phyloP scores from a whole-genome alignment of 1,140 invertebrate genomes.

The Tachypleus tridentatus region DNA sequence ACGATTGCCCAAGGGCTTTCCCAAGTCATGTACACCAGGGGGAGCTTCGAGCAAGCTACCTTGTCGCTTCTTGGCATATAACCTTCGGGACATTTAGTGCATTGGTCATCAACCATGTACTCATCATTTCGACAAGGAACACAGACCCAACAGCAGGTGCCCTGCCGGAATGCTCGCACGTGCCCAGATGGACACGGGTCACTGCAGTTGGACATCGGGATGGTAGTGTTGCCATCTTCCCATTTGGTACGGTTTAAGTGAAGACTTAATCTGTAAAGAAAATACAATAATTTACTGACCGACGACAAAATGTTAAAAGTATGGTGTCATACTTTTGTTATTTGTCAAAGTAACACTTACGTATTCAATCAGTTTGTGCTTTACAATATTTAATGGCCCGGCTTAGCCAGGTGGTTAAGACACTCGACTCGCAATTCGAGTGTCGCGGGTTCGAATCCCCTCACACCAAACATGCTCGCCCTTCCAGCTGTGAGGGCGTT shows the following conservation, averaged over 20 bases:
- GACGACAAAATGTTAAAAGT: too few relatives aligned
- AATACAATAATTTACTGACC: conserved; percentile 1
- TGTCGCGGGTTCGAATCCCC: too few relatives aligned
- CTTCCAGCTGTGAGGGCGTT: too few relatives aligned
- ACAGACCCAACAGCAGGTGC: conserved; percentile 61
- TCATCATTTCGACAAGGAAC: conserved; percentile 52
- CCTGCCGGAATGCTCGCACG: conserved; percentile 39
- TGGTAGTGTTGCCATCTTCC: conserved; percentile 23
- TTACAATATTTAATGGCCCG: too few relatives aligned
- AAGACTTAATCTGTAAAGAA: conserved; percentile 30
- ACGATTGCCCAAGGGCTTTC: conserved; percentile 48
- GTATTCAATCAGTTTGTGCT: too few relatives aligned
- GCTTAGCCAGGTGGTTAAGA: too few relatives aligned
- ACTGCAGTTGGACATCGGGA: conserved; percentile 50
- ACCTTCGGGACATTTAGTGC: conserved; percentile 25
- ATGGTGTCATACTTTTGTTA: too few relatives aligned
- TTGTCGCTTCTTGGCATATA: conserved; percentile 43
- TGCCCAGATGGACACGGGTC: conserved; percentile 27
- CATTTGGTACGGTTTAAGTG: conserved; percentile 37
- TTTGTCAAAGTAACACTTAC: too few relatives aligned
- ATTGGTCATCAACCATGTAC: conserved; percentile 54
- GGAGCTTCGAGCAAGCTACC: conserved; percentile 45
- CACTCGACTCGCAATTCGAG: too few relatives aligned
- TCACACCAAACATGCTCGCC: too few relatives aligned
- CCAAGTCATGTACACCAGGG: conserved; percentile 42